Evolutionary conservation across 2,888 invertebrate genomes (phyloP).

Genomic region (Patella depressa): DNA sequence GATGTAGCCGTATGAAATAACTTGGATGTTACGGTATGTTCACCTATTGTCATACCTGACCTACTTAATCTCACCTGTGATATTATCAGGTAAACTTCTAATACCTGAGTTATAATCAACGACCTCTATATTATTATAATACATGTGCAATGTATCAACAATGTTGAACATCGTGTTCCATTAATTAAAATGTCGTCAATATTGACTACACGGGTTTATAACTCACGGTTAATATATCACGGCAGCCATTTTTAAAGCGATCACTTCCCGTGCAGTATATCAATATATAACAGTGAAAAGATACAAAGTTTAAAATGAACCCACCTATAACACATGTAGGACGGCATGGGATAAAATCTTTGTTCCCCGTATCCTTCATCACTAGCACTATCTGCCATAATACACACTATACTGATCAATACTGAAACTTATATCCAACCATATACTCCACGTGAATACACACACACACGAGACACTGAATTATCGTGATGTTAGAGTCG

Average conservation of each 20-base stretch:
- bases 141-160: too few relatives aligned
- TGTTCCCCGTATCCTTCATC: constrained; percentile 22
- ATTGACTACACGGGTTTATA: too few relatives aligned
- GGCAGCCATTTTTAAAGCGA: constrained; percentile 9
- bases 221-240: not conserved
- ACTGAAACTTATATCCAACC: constrained; percentile 12
- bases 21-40: not conserved
- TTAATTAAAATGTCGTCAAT: too few relatives aligned
- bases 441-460: not conserved
- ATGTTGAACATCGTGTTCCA: too few relatives aligned
- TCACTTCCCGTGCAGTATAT: not conserved
- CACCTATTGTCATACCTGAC: not conserved
- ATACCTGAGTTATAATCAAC: too few relatives aligned
- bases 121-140: too few relatives aligned
- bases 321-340: constrained; percentile 52
- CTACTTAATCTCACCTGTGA: not conserved
- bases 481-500: too few relatives aligned
- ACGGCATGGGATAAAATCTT: constrained; percentile 41
- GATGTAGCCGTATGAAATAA: not conserved
- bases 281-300: not conserved
- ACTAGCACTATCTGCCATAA: constrained; percentile 19
- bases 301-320: constrained; percentile 8
- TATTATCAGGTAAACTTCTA: too few relatives aligned
- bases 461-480: too few relatives aligned
- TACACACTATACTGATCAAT: not conserved